Base-by-base conservation (phyloP, 2,797 vertebrate species). In the Mus spretus region DNA sequence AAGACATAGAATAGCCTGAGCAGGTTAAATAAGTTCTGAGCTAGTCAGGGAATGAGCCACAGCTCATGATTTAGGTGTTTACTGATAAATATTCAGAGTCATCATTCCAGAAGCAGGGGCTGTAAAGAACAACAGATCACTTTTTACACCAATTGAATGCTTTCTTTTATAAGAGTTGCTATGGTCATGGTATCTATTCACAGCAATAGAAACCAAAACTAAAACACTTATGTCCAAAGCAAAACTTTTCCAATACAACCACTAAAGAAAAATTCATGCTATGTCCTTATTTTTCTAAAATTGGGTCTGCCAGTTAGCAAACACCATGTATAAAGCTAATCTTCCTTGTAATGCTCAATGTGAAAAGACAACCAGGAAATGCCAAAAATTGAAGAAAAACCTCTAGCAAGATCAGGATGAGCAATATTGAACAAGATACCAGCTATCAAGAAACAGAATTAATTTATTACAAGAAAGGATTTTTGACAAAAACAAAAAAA, bases 351-450 rank as follows among this genome's bases (percentile, higher is more conserved):
- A 81, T 65, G 81, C 50, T 94, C 65, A 81, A 14, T 34, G 77
- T 82, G 61, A 88, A 88, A 96, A 61, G 13, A 89, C 91, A 92
- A 80, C 82, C 34, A 95, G 47, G 14, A 70, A 85, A 78, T 63
- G 31, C 1, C 77, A 67, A 24, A 84, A 92, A 72, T 5, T 44
- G 15, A 90, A 88, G 11, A 83, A 95, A 85, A 74, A 57, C 14
- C 34, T 40, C 50, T 87, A n/a, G 50, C 34, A 57, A 87, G 26
- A 37, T 55, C 85, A 87, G 8, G 67, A 87, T 87, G 4, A 92
- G 89, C 0, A 95, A 53, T 90, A 57, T 28, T 50, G 37, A 72
- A 95, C 63, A 89, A 31, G 7, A 31, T 84, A 44, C 24, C 1
- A 24, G 4, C n/a, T 78, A 86, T 20, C 14, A 75, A 20, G 47